A percentile compares a stretch with the other conserved stretches of the same genome.
Conservation (phyloP, 92 coral and sea anemone species). For the Heteractis magnifica region DNA sequence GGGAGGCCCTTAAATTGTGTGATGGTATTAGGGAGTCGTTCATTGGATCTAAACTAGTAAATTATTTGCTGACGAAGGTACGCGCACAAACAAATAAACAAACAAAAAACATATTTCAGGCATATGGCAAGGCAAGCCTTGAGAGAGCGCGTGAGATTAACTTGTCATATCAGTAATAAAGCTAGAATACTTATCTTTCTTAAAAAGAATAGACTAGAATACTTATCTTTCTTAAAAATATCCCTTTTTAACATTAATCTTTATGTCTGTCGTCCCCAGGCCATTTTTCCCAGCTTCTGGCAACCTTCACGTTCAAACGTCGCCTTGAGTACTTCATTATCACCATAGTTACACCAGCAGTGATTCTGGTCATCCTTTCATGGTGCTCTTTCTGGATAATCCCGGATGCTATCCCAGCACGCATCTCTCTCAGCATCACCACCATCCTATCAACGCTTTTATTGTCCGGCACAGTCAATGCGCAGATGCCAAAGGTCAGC, state of each 20-base stretch:
- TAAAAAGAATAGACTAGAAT: too few relatives aligned
- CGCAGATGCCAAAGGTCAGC: conserved; percentile 76
- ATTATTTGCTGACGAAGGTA: too few relatives aligned
- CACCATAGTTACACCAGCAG: conserved; percentile 58
- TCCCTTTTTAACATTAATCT: not conserved
- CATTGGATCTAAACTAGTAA: too few relatives aligned
- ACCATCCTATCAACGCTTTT: conserved; percentile 62
- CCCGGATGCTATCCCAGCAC: conserved; percentile 61
- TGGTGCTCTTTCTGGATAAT: conserved; percentile 79
- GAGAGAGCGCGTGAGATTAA: too few relatives aligned
- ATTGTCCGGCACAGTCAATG: conserved; percentile 62
- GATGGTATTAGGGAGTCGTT: too few relatives aligned
- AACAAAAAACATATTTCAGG: too few relatives aligned
- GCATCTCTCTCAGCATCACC: conserved; percentile 70
- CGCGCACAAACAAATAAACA: too few relatives aligned
- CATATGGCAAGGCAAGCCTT: too few relatives aligned
- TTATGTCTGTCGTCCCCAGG: conserved; percentile 24
- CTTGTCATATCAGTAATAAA: too few relatives aligned
- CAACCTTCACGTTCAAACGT: conserved; percentile 59
- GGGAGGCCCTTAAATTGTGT: too few relatives aligned
- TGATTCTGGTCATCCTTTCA: conserved; percentile 56
- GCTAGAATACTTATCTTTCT: too few relatives aligned
- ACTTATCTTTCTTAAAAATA: too few relatives aligned
- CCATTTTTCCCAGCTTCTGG: conserved; percentile 48
- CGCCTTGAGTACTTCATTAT: conserved; percentile 67